phyloP scores from a whole-genome alignment of 2,888 invertebrate genomes.

The Cyclophora albipunctata region DNA sequence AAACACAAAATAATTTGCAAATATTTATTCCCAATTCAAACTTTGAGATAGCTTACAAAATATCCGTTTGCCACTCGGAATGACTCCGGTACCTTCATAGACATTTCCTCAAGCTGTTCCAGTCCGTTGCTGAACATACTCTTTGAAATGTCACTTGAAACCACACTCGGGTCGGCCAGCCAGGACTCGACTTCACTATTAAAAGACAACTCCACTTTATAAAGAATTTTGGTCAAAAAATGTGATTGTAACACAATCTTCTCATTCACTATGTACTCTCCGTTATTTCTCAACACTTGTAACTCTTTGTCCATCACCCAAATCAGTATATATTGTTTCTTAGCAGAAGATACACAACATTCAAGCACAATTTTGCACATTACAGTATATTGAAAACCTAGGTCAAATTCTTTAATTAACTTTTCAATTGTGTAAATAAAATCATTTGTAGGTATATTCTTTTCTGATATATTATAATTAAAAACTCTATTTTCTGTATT shows the following conservation, averaged over 20 bases:
- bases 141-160: slow-evolving; percentile 72
- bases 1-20: slow-evolving; percentile 1
- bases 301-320: slow-evolving; percentile 79
- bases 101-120: slow-evolving; percentile 72
- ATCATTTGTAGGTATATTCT: slow-evolving; percentile 57
- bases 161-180: slow-evolving; percentile 70
- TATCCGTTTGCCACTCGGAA: slow-evolving; percentile 75
- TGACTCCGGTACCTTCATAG: slow-evolving; percentile 69
- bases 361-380: slow-evolving; percentile 74
- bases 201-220: slow-evolving; percentile 59
- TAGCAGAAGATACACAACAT: slow-evolving; percentile 52
- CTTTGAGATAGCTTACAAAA: slow-evolving; percentile 75
- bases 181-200: slow-evolving; percentile 67
- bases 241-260: slow-evolving; percentile 54
- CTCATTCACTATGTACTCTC: slow-evolving; percentile 34
- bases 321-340: slow-evolving; percentile 71
- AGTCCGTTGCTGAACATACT: slow-evolving; percentile 73
- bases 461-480: slow-evolving; percentile 31
- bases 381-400: slow-evolving; percentile 64
- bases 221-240: slow-evolving; percentile 75
- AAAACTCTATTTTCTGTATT: slow-evolving; percentile 37
- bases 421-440: slow-evolving; percentile 70
- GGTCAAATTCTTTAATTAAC: slow-evolving; percentile 63
- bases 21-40: slow-evolving; percentile 27
- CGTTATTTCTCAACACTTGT: slow-evolving; percentile 56